A percentile compares a stretch with the other conserved stretches of the same genome.
phyloP scores from a whole-genome alignment of 1,140 invertebrate genomes.

The Pemphigus obesinymphae region DNA sequence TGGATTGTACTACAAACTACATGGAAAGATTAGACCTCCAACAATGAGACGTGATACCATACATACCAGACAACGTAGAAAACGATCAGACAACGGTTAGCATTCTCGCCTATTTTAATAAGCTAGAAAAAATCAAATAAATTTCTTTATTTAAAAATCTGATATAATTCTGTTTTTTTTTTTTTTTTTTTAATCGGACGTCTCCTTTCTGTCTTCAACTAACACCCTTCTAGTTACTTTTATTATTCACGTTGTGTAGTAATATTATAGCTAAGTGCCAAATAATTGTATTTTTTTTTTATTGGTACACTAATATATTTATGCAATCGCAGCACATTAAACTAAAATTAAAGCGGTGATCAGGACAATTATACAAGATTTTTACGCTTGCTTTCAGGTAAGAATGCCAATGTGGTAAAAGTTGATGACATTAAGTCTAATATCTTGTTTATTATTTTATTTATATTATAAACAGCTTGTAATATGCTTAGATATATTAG shows the following conservation, averaged over 20 bases:
- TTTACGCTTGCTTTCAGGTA: slow-evolving; percentile 18
- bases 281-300: slow-evolving; percentile 38
- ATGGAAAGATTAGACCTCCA: slow-evolving; percentile 38
- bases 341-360: slow-evolving; percentile 36
- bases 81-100: slow-evolving; percentile 41
- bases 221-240: slow-evolving; percentile 39
- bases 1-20: slow-evolving; percentile 42
- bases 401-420: slow-evolving; percentile 16
- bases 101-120: slow-evolving; percentile 30
- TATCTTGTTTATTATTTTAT: slow-evolving; percentile 17
- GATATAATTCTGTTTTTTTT: slow-evolving; percentile 22
- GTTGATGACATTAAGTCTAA: slow-evolving; percentile 13
- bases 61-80: slow-evolving; percentile 42
- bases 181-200: slow-evolving; percentile 27
- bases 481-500: slow-evolving; percentile 30
- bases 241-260: slow-evolving; percentile 32
- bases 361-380: slow-evolving; percentile 33
- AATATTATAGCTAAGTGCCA: slow-evolving; percentile 32
- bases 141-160: slow-evolving; percentile 18
- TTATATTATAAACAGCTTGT: slow-evolving; percentile 27
- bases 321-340: slow-evolving; percentile 38
- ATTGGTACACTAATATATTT: slow-evolving; percentile 40
- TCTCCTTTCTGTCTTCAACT: slow-evolving; percentile 36
- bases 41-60: slow-evolving; percentile 39
- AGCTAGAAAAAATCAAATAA: slow-evolving; percentile 1